Evolutionary conservation across 2,797 vertebrate species (phyloP), one percentile per base, ranked within the genome.

Genomic region (Arrhamphus sclerolepis): DNA sequence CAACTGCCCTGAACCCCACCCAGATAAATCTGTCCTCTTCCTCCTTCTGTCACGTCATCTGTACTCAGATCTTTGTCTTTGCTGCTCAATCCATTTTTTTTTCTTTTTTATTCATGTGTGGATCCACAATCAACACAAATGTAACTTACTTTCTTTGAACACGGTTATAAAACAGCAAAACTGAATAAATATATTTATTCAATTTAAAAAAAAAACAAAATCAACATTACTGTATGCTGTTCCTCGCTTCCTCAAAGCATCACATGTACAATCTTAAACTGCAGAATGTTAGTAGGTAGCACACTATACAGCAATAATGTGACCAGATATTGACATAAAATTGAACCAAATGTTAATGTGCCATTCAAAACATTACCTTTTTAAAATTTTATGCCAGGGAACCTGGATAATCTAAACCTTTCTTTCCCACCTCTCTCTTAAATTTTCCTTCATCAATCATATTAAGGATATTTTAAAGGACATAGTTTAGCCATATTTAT

Each of bases 41-140:
- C 8, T 52, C 26, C 26, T 39, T 42, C 28, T 50, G 47, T 43
- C 61, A 7, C 29, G 10, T 1, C 29, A 34, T 34, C 31, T 34
- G 29, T 34, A 34, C 9, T 3, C 31, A 34, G 9, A 34, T 34
- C n/a, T 34, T 50, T 66, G 40, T 58, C 61, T 24, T 62, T 60
- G 38, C 24, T 28, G 58, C 43, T 64, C 11, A 1, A 1, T 46
- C 48, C 59, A 9, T 66, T 62, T 67, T 61, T 54, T 62, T 70
- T 75, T 24, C 59, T 7, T 66, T 62, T 67, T 61, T 54, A 62
- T 70, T 75, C 21, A 72, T 66, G 46, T 77, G 62, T 2, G 39
- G 41, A 70, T 47, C n/a, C 19, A 64, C 18, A 16, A 31, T 34
- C 49, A 66, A 8, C 28, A 14, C 31, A 55, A 43, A 56, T 40